Percentiles rank a stretch among this genome's conserved stretches.
These are phyloP conservation scores for Zele albiditarsus DNA, from an alignment of 2,888 invertebrate species.

Conservation along the genomic window DNA sequence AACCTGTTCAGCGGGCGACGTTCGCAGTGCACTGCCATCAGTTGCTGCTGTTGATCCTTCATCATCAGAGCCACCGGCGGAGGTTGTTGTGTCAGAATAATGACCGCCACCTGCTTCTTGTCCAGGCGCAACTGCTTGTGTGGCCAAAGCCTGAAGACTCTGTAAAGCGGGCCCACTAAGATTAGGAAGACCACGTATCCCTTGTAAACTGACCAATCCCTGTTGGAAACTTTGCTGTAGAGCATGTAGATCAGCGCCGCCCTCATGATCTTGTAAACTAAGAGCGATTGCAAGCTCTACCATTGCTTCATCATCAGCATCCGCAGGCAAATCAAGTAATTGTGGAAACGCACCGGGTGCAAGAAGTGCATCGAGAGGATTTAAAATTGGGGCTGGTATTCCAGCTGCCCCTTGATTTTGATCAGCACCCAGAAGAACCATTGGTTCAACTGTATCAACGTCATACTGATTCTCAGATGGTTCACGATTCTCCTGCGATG, in stretches of 20 bases:
- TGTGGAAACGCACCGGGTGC: constrained; percentile 82
- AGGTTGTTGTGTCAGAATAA: constrained; percentile 87
- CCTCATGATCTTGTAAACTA: constrained; percentile 89
- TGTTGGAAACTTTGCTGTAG: constrained; percentile 76
- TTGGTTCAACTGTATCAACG: constrained; percentile 78
- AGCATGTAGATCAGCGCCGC: constrained; percentile 65
- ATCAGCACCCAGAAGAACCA: constrained; percentile 77
- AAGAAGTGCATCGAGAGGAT: constrained; percentile 73
- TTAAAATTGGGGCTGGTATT: constrained; percentile 57
- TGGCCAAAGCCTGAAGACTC: constrained; percentile 73
- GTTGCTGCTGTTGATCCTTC: constrained; percentile 95
- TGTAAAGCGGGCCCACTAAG: constrained; percentile 72
- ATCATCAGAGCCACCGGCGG: constrained; percentile 93
- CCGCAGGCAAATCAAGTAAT: constrained; percentile 91
- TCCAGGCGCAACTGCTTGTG: constrained; percentile 59
- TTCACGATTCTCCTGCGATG: constrained; percentile 72
- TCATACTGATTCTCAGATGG: constrained; percentile 76
- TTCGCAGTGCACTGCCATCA: constrained; percentile 92
- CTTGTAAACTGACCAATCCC: constrained; percentile 59
- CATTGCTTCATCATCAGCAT: constrained; percentile 97
- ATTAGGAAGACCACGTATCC: constrained; percentile 73
- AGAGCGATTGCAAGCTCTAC: constrained; percentile 96
- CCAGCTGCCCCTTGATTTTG: constrained; percentile 57
- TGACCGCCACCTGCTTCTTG: constrained; percentile 74
- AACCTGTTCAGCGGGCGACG: constrained; percentile 82